Conservation (phyloP, 2,113 vertebrate genomes). For the Mesoclemmys tuberculata region DNA sequence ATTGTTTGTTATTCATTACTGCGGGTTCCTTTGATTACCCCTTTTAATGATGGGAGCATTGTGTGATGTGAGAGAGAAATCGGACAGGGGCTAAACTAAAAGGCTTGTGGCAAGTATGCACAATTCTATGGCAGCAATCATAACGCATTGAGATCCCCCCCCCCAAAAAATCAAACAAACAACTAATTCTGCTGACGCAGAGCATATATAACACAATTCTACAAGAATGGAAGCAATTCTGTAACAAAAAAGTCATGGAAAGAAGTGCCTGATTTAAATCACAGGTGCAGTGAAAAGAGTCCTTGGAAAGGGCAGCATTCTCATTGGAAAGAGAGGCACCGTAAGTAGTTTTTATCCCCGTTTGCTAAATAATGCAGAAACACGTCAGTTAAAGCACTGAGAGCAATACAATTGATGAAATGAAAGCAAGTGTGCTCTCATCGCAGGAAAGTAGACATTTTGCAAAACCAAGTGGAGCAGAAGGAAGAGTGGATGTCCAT, state of each 20-base stretch:
- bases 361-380: not conserved
- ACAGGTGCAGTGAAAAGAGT: not conserved
- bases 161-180: too few relatives aligned
- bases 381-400: constrained; percentile 23
- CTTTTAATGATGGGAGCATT: constrained; percentile 43
- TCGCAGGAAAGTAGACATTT: not conserved
- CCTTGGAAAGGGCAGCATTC: not conserved
- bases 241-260: not conserved
- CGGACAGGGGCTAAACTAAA: constrained; percentile 35
- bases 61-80: constrained; percentile 39
- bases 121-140: constrained; percentile 31
- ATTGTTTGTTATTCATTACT: constrained; percentile 61
- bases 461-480: constrained; percentile 26
- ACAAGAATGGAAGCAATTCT: not conserved
- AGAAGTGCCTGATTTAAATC: not conserved
- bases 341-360: not conserved
- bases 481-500: not conserved
- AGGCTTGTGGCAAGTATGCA: constrained; percentile 34
- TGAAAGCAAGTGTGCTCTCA: constrained; percentile 4
- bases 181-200: not conserved
- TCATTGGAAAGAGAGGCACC: not conserved
- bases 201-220: not conserved
- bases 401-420: constrained; percentile 24
- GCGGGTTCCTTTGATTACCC: constrained; percentile 61
- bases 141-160: not conserved